Conservation (phyloP, 2,888 invertebrate species). For the Ophion ventricosus region DNA sequence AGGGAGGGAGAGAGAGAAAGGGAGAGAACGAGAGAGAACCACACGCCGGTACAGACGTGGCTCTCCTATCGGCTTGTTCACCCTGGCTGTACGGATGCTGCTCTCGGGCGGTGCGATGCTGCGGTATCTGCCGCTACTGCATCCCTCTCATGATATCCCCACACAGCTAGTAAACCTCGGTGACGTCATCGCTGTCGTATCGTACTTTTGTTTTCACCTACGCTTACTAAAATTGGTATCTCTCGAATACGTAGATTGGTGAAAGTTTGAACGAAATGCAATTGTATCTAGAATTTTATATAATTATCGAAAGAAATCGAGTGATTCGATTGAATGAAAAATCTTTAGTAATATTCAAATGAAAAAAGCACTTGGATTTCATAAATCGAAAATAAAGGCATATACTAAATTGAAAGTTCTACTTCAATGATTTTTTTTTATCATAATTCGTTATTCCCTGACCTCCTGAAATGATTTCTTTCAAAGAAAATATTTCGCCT, state of each 20-base stretch:
- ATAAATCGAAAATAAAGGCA: no score
- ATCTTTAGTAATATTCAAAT: no score
- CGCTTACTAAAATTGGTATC: neutral
- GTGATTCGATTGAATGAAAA: no score
- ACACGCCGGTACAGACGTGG: constrained; percentile 50
- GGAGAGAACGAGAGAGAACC: constrained; percentile 25
- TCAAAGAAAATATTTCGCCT: no score
- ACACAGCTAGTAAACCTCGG: constrained; percentile 43
- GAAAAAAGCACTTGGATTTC: no score
- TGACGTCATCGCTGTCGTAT: constrained; percentile 45
- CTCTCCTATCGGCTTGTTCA: constrained; percentile 44
- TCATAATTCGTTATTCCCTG: no score
- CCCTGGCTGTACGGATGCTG: constrained; percentile 55
- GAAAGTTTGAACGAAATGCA: neutral
- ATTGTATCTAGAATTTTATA: neutral
- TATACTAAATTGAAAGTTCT: no score
- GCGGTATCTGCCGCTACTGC: constrained; percentile 57
- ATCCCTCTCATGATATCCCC: constrained; percentile 77
- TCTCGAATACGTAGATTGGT: neutral
- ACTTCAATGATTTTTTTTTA: no score
- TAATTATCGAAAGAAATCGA: no score
- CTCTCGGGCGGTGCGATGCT: constrained; percentile 40
- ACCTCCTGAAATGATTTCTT: no score
- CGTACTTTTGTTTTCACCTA: neutral
- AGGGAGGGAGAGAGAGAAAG: constrained; percentile 13